Percentiles rank a stretch among this genome's conserved stretches.
Conservation (phyloP, 2,888 invertebrate species). For the Lasioglossum lativentre region DNA sequence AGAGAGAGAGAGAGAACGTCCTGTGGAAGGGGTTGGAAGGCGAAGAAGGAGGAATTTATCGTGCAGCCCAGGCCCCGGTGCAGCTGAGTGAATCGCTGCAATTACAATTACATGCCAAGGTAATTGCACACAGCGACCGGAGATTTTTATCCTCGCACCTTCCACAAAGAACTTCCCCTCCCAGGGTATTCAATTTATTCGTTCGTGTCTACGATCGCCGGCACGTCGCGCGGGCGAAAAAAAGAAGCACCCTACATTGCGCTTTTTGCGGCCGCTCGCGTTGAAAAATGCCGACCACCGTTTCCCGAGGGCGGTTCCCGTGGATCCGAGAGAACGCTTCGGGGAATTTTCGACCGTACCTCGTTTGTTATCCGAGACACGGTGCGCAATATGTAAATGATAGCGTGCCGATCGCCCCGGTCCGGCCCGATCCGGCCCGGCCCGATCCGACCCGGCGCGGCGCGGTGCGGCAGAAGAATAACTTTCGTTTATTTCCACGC, state of each 20-base stretch:
- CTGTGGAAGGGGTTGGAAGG: constrained; percentile 19
- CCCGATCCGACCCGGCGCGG: background rate
- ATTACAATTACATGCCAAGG: constrained; percentile 68
- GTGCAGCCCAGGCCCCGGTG: constrained; percentile 47
- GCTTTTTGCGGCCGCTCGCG: constrained; percentile 10
- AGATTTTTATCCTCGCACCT: constrained; percentile 66
- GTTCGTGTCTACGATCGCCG: constrained; percentile 24
- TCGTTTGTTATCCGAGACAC: constrained; percentile 9
- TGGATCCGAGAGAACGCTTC: background rate
- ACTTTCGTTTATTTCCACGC: constrained; percentile 6
- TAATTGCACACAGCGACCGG: constrained; percentile 64
- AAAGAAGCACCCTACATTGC: constrained; percentile 12
- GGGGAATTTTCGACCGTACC: constrained; percentile 2
- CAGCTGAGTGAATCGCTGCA: constrained; percentile 68
- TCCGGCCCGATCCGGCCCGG: background rate
- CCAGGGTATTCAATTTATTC: constrained; percentile 59
- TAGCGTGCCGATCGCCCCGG: background rate
- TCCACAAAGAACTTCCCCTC: constrained; percentile 54
- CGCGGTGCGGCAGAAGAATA: background rate
- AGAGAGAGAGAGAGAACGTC: background rate
- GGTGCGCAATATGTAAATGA: constrained; percentile 8
- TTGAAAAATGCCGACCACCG: constrained; percentile 13
- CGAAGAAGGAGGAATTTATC: constrained; percentile 68
- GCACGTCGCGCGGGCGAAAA: constrained; percentile 14
- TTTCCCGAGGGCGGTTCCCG: background rate